Evolutionary conservation across 1,140 invertebrate genomes (phyloP), one percentile per base, ranked within the genome.

Genomic region (Acromyrmex charruanus): DNA sequence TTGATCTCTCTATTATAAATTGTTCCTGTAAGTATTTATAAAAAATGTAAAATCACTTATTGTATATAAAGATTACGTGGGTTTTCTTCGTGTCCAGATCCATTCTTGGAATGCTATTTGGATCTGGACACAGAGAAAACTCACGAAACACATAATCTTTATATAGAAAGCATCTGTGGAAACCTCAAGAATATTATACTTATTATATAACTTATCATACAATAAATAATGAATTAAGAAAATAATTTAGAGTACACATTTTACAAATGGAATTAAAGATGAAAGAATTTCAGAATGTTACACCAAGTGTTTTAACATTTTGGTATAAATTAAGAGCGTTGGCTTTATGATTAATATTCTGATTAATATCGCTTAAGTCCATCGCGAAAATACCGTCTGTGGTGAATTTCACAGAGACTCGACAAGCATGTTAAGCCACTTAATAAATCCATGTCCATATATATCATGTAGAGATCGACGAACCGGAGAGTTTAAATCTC

Each of bases 371-470:
- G 74, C 16, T 79, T 25, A n/a, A 35, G 39, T 61, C 12, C 18
- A 59, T 28, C 21, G 53, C 14, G 68, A 58, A 71, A 81, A 69
- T 14, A 35, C 4, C 16, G 31, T 55, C n/a, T 35, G 9, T 35
- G 49, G 7, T 2, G 10, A 81, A 71, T 44, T 71, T 81, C n/a
- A 5, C 10, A 21, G 28, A 7, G 14, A 81, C 18, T 59, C 68
- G 21, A 58, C 35, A 53, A 55, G 21, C 53, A 71, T 35, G 18
- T 25, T 74, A n/a, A 82, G 55, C 39, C 80, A 74, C 51, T 61
- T 74, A 74, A 82, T 82, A 72, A 74, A 82, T 82, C 18, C 53
- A 21, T 49, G 18, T 74, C 25, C 25, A 74, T 61, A 74, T 49
- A 55, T 72, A 58, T 72, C 10, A n/a, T 35, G n/a, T 1, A 58